These are phyloP conservation scores for Coreoperca whiteheadi DNA, from an alignment of 2,113 vertebrate species.

Conservation along the genomic window DNA sequence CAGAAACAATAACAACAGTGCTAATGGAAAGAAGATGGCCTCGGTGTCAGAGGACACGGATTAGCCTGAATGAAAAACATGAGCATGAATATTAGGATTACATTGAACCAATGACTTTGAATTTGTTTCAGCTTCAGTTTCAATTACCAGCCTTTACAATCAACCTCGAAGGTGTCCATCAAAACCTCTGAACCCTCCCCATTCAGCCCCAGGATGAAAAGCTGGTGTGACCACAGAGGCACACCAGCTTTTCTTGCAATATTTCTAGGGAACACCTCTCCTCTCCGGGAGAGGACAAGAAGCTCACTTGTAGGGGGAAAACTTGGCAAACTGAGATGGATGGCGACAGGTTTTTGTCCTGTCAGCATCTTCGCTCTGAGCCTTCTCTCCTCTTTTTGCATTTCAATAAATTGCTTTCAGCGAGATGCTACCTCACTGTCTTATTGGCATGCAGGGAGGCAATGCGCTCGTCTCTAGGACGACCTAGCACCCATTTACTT, in stretches of 20 bases:
- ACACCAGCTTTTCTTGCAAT: constrained; percentile 57
- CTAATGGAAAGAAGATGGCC: constrained; percentile 71
- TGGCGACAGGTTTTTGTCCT: constrained; percentile 74
- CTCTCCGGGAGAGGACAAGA: constrained; percentile 53
- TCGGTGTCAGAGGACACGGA: constrained; percentile 77
- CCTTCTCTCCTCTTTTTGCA: constrained; percentile 66
- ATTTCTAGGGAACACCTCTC: constrained; percentile 57
- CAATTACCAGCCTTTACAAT: constrained; percentile 63
- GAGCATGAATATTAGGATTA: constrained; percentile 69
- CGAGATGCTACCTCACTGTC: constrained; percentile 68
- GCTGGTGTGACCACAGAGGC: constrained; percentile 17
- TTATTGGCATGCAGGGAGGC: constrained; percentile 78
- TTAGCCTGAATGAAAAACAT: constrained; percentile 76
- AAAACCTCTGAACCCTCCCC: constrained; percentile 46
- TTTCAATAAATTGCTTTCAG: constrained; percentile 82
- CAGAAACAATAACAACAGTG: constrained; percentile 78
- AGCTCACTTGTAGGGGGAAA: constrained; percentile 63
- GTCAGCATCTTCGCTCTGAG: constrained; percentile 80
- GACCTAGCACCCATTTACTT: constrained; percentile 70
- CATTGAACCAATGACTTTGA: constrained; percentile 76
- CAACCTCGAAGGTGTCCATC: constrained; percentile 65
- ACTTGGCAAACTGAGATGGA: constrained; percentile 80
- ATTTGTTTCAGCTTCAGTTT: constrained; percentile 69
- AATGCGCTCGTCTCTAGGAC: constrained; percentile 58
- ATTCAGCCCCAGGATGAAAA: constrained; percentile 23